phyloP scores from a whole-genome alignment of 2,113 vertebrate species.

The Poecile atricapillus region DNA sequence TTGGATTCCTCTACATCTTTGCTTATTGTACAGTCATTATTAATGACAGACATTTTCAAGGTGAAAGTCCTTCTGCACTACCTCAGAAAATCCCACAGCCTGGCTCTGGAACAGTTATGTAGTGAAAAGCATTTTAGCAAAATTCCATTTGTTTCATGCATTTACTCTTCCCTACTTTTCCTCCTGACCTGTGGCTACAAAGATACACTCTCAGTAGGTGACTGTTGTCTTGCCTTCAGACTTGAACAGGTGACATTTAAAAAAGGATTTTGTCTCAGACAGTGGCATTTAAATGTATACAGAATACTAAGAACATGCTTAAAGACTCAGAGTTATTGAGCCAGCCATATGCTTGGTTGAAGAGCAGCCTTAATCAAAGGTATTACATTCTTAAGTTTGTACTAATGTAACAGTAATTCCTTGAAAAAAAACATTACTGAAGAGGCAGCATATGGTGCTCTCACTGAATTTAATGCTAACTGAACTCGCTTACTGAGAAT shows the following conservation, averaged over 20 bases:
- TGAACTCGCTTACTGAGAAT: background rate
- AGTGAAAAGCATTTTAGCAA: background rate
- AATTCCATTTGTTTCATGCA: background rate
- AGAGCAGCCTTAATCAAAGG: background rate
- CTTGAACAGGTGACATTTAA: background rate
- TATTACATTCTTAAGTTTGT: background rate
- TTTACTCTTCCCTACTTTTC: background rate
- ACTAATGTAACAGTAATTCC: background rate
- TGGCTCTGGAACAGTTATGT: background rate
- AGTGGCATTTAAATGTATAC: background rate
- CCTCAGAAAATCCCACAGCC: background rate
- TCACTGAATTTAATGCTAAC: background rate
- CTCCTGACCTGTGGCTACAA: background rate
- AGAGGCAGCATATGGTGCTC: background rate
- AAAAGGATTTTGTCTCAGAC: background rate
- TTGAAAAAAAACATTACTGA: background rate
- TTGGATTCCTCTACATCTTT: background rate
- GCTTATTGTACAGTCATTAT: background rate
- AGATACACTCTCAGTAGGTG: background rate
- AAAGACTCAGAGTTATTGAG: background rate
- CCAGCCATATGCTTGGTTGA: background rate
- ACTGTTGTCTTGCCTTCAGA: background rate
- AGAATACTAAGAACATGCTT: background rate
- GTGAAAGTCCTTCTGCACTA: background rate
- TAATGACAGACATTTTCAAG: background rate